Conservation (phyloP, 2,888 invertebrate genomes). For the Pteria penguin region DNA sequence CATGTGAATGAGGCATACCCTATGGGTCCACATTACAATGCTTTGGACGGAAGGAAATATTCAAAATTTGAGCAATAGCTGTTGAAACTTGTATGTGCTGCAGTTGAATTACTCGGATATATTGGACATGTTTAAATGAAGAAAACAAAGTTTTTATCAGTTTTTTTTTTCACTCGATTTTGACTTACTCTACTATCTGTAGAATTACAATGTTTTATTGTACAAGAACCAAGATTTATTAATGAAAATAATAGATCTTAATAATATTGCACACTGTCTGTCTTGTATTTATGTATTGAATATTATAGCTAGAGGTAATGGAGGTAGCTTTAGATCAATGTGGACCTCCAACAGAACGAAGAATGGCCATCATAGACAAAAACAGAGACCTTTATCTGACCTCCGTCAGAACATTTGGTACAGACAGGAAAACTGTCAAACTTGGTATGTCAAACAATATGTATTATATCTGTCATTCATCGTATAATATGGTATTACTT, state of each 20-base stretch:
- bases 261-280: neutral
- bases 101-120: no score
- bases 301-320: constrained; percentile 85
- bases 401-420: constrained; percentile 85
- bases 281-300: neutral
- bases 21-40: no score
- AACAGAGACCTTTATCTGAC: constrained; percentile 92
- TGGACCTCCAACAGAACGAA: constrained; percentile 88
- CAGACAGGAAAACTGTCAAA: constrained; percentile 85
- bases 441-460: constrained; percentile 84
- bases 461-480: no score
- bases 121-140: no score
- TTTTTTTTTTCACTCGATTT: no score
- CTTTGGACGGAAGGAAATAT: no score
- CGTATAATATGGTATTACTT: no score
- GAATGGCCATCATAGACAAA: constrained; percentile 92
- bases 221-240: neutral
- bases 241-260: neutral
- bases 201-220: neutral
- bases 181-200: no score
- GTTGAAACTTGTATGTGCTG: no score
- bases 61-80: no score
- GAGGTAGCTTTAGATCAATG: constrained; percentile 92
- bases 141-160: no score
- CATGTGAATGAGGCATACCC: no score